Conservation (phyloP, 1,140 invertebrate species). For the Drosophila mayri region DNA sequence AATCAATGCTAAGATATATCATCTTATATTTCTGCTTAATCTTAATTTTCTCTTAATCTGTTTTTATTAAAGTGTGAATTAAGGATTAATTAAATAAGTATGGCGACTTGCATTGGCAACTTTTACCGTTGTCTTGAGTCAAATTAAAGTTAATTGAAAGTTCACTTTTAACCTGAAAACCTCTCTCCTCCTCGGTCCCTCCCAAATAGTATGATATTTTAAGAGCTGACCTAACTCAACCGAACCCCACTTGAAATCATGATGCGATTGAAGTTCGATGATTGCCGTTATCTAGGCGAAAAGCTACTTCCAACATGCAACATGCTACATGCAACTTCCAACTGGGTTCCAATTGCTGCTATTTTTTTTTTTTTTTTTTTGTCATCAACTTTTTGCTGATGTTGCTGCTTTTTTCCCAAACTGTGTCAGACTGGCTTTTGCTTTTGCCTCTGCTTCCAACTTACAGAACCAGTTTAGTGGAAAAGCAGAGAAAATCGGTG, state of each 20-base stretch:
- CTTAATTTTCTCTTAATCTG: too few relatives aligned
- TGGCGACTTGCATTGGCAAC: neutral
- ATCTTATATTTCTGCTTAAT: too few relatives aligned
- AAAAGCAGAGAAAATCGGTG: neutral
- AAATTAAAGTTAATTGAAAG: constrained; percentile 24
- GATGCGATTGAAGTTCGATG: constrained; percentile 33
- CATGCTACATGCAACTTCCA: constrained; percentile 19
- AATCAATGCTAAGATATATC: too few relatives aligned
- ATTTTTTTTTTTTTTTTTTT: constrained; percentile 10
- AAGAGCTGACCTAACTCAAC: constrained; percentile 23
- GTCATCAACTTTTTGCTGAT: constrained; percentile 28
- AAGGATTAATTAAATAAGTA: constrained; percentile 17
- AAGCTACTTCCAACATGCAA: constrained; percentile 18
- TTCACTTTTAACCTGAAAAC: constrained; percentile 15
- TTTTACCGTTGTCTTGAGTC: neutral
- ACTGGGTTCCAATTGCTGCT: constrained; percentile 3
- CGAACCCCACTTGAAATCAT: constrained; percentile 8
- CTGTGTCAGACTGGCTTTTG: constrained; percentile 44
- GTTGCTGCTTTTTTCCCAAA: constrained; percentile 32
- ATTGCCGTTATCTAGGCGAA: neutral
- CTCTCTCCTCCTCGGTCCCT: neutral
- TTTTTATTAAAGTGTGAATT: too few relatives aligned
- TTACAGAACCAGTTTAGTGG: constrained; percentile 55
- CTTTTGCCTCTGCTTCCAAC: constrained; percentile 21
- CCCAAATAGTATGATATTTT: constrained; percentile 3